These are phyloP conservation scores for Eupithecia vulgata DNA, from an alignment of 2,888 invertebrate genomes.

Conservation along the genomic window DNA sequence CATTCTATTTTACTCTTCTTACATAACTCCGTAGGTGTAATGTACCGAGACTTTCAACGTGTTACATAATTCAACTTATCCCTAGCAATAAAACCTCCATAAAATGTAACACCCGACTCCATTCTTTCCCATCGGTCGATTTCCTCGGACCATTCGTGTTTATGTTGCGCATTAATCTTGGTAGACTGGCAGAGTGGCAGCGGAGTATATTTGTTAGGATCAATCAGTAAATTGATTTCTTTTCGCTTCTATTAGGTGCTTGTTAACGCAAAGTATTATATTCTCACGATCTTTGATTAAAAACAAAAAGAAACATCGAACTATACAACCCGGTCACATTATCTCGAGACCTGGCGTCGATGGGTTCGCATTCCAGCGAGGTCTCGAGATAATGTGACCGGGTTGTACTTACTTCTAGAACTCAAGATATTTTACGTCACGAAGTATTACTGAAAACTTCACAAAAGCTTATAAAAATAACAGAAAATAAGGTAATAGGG, in stretches of 20 bases:
- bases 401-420: no score
- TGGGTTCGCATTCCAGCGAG: no score
- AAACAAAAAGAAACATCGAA: no score
- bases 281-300: no score
- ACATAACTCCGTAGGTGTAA: background rate
- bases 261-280: background rate
- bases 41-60: conserved; percentile 14
- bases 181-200: conserved; percentile 5
- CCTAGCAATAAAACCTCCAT: conserved; percentile 47
- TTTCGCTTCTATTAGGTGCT: background rate
- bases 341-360: no score
- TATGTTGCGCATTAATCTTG: conserved; percentile 24
- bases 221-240: conserved; percentile 17
- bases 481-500: no score
- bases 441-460: no score
- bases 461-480: no score
- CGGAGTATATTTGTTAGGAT: conserved; percentile 15
- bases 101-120: conserved; percentile 49
- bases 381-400: no score
- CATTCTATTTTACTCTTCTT: background rate
- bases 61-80: conserved; percentile 26
- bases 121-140: conserved; percentile 48
- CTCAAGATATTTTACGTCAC: no score
- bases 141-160: conserved; percentile 29
- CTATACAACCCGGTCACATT: no score